These are phyloP conservation scores for Rana temporaria DNA, from an alignment of 2,113 vertebrate species.

Conservation along the genomic window DNA sequence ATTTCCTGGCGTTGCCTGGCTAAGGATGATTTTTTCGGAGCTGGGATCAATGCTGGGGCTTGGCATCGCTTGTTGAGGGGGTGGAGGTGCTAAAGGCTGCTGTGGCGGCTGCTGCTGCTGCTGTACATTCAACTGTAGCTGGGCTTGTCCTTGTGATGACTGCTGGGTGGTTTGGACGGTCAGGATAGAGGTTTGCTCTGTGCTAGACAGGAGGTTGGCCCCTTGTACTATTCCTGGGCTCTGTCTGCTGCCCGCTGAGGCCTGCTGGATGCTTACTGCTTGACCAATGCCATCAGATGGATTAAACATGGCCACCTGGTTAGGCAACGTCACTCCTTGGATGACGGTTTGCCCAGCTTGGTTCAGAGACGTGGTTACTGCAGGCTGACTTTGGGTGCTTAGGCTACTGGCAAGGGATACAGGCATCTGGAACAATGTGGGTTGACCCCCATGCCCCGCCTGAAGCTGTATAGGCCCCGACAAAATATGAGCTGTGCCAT, in stretches of 20 bases:
- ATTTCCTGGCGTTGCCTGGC: conserved; percentile 79
- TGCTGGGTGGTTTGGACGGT: conserved; percentile 73
- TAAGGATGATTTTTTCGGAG: conserved; percentile 87
- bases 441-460: conserved; percentile 84
- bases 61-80: conserved; percentile 69
- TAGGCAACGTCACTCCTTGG: conserved; percentile 87
- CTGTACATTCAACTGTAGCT: conserved; percentile 64
- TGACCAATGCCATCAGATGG: conserved; percentile 79
- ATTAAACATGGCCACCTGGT: conserved; percentile 87
- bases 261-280: conserved; percentile 78
- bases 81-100: conserved; percentile 63
- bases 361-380: conserved; percentile 35
- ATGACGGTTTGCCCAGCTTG: conserved; percentile 83
- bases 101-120: conserved; percentile 63
- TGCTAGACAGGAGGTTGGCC: conserved; percentile 59
- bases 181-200: conserved; percentile 77
- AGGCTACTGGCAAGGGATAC: conserved; percentile 76
- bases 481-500: conserved; percentile 88
- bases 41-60: conserved; percentile 70
- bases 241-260: conserved; percentile 68
- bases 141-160: conserved; percentile 64
- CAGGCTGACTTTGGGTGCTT: conserved; percentile 78
- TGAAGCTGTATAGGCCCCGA: conserved; percentile 88
- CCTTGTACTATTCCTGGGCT: conserved; percentile 62
- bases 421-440: conserved; percentile 92